Evolutionary conservation across 2,797 vertebrate genomes (phyloP), one percentile per base, ranked within the genome.

Genomic region (Jordanella pulchra): DNA sequence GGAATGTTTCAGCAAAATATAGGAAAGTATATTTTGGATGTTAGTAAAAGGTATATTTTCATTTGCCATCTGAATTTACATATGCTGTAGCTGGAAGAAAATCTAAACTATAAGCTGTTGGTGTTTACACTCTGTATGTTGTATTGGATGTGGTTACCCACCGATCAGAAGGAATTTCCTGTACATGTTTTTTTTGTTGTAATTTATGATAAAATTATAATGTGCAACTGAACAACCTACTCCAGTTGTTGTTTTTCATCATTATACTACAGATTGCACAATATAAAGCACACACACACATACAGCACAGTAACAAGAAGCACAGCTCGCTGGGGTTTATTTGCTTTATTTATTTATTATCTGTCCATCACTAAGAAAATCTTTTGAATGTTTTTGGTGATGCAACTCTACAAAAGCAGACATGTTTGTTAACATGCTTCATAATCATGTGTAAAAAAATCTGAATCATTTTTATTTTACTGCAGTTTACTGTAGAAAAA

Each of bases 121-220:
- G 86, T 87, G 72, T 89, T 89, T 84, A 84, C 73, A 75, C 68
- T 73, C 74, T 84, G 74, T 73, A 84, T 71, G 87, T 84, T 84
- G 27, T 73, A 82, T 79, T 79, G 80, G 81, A 77, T 84, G 90
- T 74, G 82, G 79, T 83, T 85, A 84, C 84, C 83, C 23, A 86
- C 76, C 77, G 39, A 85, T 76, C 67, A 86, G 78, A 91, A 81
- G 84, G 75, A 85, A 79, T 90, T 91, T 93, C 85, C 84, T 94
- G 89, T 92, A 89, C 73, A 91, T 90, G 85, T 91, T 91, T 89
- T n/a, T 39, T 70, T 18, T 90, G 87, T 90, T 92, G 79, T 94
- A 85, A 92, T 91, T 91, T 91, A 91, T 90, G 78, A 91, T 89
- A 76, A 87, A 89, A 88, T 80, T 18, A 88, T 84, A 42, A 90